phyloP scores from a whole-genome alignment of 2,113 vertebrate genomes.

The Hippocampus comes region DNA sequence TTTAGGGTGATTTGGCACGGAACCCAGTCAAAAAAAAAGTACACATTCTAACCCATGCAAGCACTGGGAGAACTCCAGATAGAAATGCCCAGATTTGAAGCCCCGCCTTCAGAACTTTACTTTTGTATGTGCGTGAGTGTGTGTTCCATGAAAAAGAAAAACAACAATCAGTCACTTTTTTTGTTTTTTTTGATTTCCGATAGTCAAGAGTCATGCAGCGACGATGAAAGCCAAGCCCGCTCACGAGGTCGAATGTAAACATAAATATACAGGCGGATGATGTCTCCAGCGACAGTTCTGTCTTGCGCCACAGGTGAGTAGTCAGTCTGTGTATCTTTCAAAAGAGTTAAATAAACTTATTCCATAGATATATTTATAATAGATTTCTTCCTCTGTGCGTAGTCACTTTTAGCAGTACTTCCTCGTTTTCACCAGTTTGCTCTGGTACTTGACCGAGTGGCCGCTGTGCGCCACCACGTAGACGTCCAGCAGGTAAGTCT shows the following conservation, averaged over 20 bases:
- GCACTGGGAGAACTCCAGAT: no score
- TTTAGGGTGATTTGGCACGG: no score
- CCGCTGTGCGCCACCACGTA: constrained; percentile 91
- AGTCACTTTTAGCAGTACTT: constrained; percentile 86
- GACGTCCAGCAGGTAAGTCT: constrained; percentile 94
- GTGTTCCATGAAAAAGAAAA: neutral
- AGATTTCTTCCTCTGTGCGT: constrained; percentile 76
- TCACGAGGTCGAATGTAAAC: constrained; percentile 66
- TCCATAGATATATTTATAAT: constrained; percentile 78
- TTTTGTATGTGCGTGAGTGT: neutral
- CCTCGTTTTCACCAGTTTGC: constrained; percentile 96
- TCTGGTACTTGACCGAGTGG: constrained; percentile 95
- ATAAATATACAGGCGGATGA: constrained; percentile 82
- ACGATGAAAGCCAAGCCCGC: constrained; percentile 56
- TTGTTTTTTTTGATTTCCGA: neutral
- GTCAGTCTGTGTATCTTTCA: constrained; percentile 78
- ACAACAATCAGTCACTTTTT: constrained; percentile 1
- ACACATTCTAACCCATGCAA: no score
- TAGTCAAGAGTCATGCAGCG: constrained; percentile 85
- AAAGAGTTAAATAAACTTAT: constrained; percentile 75
- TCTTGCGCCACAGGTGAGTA: constrained; percentile 78
- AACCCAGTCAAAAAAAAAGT: no score
- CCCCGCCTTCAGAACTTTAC: neutral
- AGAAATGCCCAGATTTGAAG: neutral
- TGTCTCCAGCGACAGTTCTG: constrained; percentile 80